A percentile compares a stretch with the other conserved stretches of the same genome.
Conservation (phyloP, 1,140 invertebrate genomes). For the Dinothrombium tinctorium region DNA sequence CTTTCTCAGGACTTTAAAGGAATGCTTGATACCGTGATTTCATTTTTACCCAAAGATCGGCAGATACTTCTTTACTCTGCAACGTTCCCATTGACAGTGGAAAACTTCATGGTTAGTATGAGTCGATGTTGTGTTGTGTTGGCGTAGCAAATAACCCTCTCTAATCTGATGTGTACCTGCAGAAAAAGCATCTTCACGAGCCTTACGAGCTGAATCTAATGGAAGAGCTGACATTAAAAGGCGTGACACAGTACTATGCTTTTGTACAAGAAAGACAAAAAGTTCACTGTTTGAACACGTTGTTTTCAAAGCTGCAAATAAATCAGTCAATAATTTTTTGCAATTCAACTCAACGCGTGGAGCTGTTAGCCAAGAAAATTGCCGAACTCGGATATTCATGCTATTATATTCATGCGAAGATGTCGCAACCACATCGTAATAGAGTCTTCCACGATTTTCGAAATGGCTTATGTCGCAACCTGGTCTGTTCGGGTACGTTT, state of each 20-base stretch:
- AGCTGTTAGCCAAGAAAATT: conserved; percentile 95
- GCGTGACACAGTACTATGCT: conserved; percentile 99
- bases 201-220: conserved; percentile 99
- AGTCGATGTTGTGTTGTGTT: conserved; percentile 1
- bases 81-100: conserved; percentile 96
- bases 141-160: background rate
- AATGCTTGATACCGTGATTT: conserved; percentile 90
- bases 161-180: background rate
- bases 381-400: conserved; percentile 98
- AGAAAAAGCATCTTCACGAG: conserved; percentile 76
- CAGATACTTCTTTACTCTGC: conserved; percentile 97
- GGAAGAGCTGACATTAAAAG: conserved; percentile 97
- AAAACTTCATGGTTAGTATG: conserved; percentile 72
- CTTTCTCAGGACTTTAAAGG: conserved; percentile 97
- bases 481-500: conserved; percentile 47
- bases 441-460: conserved; percentile 98
- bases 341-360: conserved; percentile 96
- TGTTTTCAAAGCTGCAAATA: conserved; percentile 99
- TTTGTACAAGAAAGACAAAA: conserved; percentile 99
- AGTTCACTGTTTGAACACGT: conserved; percentile 97
- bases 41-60: conserved; percentile 70
- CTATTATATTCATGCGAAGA: conserved; percentile 98
- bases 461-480: conserved; percentile 81
- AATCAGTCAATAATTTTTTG: conserved; percentile 99
- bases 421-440: conserved; percentile 94